Evolutionary conservation across 1,140 invertebrate genomes (phyloP), one percentile per base, ranked within the genome.

Genomic region (Xylocopa sonorina): DNA sequence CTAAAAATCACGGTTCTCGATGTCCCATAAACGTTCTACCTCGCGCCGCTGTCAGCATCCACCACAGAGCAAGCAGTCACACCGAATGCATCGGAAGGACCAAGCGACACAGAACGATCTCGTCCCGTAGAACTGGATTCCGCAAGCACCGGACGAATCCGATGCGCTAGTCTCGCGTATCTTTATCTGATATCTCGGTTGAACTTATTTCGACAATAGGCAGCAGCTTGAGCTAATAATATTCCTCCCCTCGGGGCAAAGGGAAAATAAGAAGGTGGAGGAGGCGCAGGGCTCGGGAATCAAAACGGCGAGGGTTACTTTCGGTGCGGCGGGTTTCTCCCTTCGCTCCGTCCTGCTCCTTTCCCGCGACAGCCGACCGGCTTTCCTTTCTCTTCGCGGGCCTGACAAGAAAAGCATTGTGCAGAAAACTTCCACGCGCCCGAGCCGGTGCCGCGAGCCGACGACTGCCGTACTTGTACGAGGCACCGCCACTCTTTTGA

Each of bases 211-310:
- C 86, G 85, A 91, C 90, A 90, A 92, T 91, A 90, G 84, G 84
- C 82, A 68, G 88, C 89, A 90, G 87, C 86, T 92, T 88, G 88
- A 90, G 86, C 89, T 91, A 91, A 92, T 92, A 92, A 92, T 90
- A 92, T 92, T 90, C 86, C 88, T 88, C 78, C 86, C 84, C 86
- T 14, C 62, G 75, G 78, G 81, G 68, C 74, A 84, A 79, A 69
- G 67, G 82, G 66, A 43, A n/a, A 24, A 55, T 74, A 69, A 48
- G 75, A 60, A 29, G 46, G 21, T 16, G 12, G 12, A 9, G 27
- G 27, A 6, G 43, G 24, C 14, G 18, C 58, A 27, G 41, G 71
- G 50, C 58, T 80, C 69, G 55, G 46, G 69, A 84, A 84, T 84
- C 83, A 84, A 60, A 76, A 60, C 72, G 64, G 43, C 77, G 57